These are phyloP conservation scores for Callimico goeldii DNA, from an alignment of 2,797 vertebrate species.

Conservation along the genomic window DNA sequence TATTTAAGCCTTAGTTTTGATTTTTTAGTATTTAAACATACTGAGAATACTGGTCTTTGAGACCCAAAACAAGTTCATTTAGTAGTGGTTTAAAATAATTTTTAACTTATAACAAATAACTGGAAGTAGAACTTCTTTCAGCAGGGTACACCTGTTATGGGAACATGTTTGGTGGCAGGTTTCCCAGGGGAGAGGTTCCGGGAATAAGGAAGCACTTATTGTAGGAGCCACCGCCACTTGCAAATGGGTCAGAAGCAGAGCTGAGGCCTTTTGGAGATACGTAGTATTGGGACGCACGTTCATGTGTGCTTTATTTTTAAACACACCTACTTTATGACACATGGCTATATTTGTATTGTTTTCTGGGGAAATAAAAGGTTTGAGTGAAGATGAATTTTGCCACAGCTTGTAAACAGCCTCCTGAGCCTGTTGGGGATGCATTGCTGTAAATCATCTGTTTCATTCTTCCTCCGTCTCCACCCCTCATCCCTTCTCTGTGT, in stretches of 20 bases:
- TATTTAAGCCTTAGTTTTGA: neutral
- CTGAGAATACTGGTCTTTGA: neutral
- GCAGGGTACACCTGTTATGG: neutral
- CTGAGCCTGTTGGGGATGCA: neutral
- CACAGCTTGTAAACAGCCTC: neutral
- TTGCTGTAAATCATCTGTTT: neutral
- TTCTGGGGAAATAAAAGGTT: neutral
- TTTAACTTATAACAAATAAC: neutral
- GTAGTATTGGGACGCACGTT: neutral
- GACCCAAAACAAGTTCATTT: neutral
- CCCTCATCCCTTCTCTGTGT: neutral
- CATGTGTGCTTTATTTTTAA: neutral
- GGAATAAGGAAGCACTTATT: neutral
- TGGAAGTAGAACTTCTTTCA: neutral
- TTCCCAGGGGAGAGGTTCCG: neutral
- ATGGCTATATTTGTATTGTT: neutral
- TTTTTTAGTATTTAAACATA: neutral
- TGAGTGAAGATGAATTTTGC: neutral
- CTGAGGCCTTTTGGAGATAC: neutral
- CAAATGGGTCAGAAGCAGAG: neutral
- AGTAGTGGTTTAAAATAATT: neutral
- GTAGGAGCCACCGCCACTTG: fast-evolving
- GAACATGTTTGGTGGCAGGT: neutral
- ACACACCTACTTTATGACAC: neutral
- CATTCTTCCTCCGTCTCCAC: neutral